phyloP scores from a whole-genome alignment of 2,113 vertebrate species.

The Ctenomys sociabilis region DNA sequence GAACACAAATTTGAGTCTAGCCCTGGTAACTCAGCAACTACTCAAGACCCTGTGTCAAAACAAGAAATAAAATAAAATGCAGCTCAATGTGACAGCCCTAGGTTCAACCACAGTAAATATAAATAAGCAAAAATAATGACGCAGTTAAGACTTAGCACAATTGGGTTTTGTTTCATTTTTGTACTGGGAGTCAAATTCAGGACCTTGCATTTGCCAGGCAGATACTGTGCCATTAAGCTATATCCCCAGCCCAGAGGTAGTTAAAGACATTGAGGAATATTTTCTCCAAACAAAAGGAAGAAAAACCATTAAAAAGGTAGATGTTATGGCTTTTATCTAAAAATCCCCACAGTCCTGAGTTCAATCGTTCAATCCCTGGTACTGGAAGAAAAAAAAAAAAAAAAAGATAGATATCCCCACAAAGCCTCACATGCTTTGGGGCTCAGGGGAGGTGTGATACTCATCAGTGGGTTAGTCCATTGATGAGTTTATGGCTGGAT shows the following conservation, averaged over 20 bases:
- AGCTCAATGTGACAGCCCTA: background rate
- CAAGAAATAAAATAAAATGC: background rate
- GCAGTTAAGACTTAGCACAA: background rate
- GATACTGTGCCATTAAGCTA: too few relatives aligned
- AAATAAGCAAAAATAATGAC: background rate
- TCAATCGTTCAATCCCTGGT: too few relatives aligned
- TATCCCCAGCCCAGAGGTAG: too few relatives aligned
- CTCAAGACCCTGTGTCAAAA: background rate
- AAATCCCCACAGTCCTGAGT: too few relatives aligned
- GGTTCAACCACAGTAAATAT: background rate
- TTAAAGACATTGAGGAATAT: background rate
- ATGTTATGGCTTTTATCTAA: background rate
- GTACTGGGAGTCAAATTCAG: too few relatives aligned
- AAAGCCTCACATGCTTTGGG: background rate
- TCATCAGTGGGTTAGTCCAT: background rate
- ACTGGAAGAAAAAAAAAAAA: too few relatives aligned
- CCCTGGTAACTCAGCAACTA: background rate
- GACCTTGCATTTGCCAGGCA: too few relatives aligned
- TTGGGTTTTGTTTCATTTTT: too few relatives aligned
- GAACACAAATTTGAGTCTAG: background rate
- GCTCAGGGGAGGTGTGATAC: background rate
- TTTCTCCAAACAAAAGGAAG: conserved; percentile 44
- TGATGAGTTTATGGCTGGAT: background rate
- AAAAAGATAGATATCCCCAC: background rate
- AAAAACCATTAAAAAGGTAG: background rate